Conservation (phyloP, 2,797 vertebrate genomes). For the Masticophis lateralis region DNA sequence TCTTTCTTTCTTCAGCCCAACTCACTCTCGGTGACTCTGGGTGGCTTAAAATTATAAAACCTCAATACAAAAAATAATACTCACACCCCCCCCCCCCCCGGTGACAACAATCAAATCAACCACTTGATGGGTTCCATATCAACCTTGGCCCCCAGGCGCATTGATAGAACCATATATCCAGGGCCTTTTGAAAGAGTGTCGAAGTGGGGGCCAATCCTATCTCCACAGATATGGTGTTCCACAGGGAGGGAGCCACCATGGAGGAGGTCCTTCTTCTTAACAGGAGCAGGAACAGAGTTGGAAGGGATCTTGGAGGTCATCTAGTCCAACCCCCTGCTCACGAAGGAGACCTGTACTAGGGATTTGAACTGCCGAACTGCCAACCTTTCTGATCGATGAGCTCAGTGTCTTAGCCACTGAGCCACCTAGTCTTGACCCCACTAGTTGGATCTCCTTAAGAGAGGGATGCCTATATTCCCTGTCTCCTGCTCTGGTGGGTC, state of each 20-base stretch:
- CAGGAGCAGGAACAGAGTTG: too few species aligned
- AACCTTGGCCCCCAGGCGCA: neutral
- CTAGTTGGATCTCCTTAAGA: too few species aligned
- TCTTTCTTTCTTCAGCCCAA: neutral
- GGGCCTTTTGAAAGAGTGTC: neutral
- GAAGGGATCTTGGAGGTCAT: too few species aligned
- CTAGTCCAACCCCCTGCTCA: too few species aligned
- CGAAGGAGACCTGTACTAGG: too few species aligned
- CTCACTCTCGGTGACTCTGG: neutral
- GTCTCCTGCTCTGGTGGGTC: neutral
- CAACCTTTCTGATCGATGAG: too few species aligned
- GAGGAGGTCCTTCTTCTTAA: neutral
- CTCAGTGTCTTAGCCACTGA: too few species aligned
- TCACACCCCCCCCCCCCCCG: too few species aligned
- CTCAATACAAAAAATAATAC: neutral
- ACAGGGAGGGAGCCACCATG: neutral
- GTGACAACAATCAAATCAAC: neutral
- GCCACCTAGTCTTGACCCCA: neutral
- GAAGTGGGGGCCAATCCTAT: neutral
- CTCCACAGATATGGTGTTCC: neutral
- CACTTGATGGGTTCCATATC: neutral
- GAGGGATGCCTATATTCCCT: neutral
- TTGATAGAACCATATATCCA: neutral
- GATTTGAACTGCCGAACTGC: too few species aligned
- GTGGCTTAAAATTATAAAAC: neutral